Base-by-base conservation (phyloP, 2,113 vertebrate species). In the Ellobius talpinus region DNA sequence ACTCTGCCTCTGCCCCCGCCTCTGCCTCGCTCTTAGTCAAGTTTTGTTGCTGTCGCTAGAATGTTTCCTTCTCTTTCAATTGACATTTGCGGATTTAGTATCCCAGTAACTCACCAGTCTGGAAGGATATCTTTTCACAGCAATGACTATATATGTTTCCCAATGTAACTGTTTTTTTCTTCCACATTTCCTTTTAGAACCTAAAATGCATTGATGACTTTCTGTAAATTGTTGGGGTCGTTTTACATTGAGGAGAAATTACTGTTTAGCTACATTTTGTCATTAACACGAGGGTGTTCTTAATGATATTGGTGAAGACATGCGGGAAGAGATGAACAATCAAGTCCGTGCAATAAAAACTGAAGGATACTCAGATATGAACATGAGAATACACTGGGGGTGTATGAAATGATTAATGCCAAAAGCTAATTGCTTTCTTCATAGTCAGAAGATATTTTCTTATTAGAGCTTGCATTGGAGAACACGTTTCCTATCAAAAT, bases 401-500 rank as follows among this genome's bases (percentile, higher is more conserved):
- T 91, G 1, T 11, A 73, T 17, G 88, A 87, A 36, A 52, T 79
- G 73, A 93, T 87, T 91, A 65, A 66, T 66, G 5, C 5, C 6
- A 89, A 66, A 7, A 39, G 39, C 85, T 90, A 93, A 70, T 81
- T 5, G 4, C 68, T 95, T 42, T 16, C 7, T 89, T 93, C 78
- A 73, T 72, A 78, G 19, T 82, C 5, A 2, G 74, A 86, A 94
- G 39, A 55, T 77, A 55, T 93, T 96, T 88, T 58, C 9, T 87
- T 85, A 87, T 31, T 78, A 89, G 95, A 89, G 14, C 24, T 58
- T n/a, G 11, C 70, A 65, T 78, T 31, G 31, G 31, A 87, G 8
- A 95, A 29, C 4, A 84, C 4, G 29, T 94, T 89, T 14, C 45
- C 84, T 82, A 94, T 79, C 45, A 84, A 95, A 96, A 89, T 84